Evolutionary conservation across 2,797 vertebrate species (phyloP).

Genomic region (Pseudocheirus occidentalis): DNA sequence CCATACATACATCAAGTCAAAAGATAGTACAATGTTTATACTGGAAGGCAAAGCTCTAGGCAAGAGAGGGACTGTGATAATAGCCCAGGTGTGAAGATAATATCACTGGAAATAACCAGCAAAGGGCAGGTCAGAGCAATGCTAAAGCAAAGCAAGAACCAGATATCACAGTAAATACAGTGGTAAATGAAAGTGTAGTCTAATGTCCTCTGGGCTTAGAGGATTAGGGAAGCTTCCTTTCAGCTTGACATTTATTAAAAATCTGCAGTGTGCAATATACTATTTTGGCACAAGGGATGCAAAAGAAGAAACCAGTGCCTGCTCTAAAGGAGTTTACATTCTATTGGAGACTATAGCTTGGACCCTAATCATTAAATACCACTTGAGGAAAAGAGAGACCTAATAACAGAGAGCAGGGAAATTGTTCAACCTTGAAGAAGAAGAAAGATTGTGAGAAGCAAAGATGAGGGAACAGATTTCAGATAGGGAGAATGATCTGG

Average conservation of each 20-base stretch:
- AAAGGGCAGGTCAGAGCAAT: slow-evolving; percentile 72
- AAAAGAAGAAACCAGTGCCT: not conserved
- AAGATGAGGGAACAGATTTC: not conserved
- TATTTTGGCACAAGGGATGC: not conserved
- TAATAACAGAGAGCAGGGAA: not conserved
- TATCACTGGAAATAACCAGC: slow-evolving; percentile 62
- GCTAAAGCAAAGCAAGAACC: slow-evolving; percentile 71
- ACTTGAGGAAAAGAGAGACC: not conserved
- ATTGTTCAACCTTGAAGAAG: not conserved
- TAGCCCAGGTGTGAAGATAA: not conserved
- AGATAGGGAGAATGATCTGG: not conserved
- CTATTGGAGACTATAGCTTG: not conserved
- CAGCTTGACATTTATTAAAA: not conserved
- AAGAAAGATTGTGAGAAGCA: not conserved
- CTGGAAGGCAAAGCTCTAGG: not conserved
- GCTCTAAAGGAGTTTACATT: not conserved
- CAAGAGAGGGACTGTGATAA: not conserved
- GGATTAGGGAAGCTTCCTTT: not conserved
- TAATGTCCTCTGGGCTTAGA: not conserved
- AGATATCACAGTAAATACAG: slow-evolving; percentile 56
- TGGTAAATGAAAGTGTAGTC: not conserved
- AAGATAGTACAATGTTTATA: not conserved
- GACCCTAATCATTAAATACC: not conserved
- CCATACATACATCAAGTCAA: not conserved
- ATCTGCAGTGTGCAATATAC: not conserved